Base-by-base conservation (phyloP, 2,888 invertebrate species). In the Agrotis puta region DNA sequence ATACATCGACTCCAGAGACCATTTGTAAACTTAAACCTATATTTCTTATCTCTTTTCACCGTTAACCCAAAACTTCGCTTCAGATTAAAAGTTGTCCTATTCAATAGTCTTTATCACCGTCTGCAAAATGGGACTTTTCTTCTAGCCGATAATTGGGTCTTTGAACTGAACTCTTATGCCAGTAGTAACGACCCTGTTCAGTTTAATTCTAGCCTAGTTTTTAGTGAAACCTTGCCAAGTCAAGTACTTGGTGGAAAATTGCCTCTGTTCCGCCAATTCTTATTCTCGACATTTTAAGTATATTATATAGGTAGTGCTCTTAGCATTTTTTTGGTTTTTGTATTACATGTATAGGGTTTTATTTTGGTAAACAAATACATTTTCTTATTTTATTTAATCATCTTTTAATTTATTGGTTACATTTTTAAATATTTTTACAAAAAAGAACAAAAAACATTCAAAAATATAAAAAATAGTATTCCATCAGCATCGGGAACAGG, bases 241-340 rank as follows among this genome's bases (percentile, higher is more conserved):
- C 4, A 50, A 62, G 56, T 65, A 65, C 64, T 64, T 66, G 22
- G 58, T 50, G 18, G 43, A 47, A 71, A 83, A 84, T 82, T 78
- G 76, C 57, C 59, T 80, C 27, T 33, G 43, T 57, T 39, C 63
- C 80, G 79, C 74, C 80, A 81, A 79, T 58, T 75, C 53, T 62
- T 56, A 13, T 59, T 50, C 39, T 63, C 9, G 20, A 11, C 45
- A 20, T 5, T 5, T 33, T 24, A 39, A 3, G 39, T 43, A 14
- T 2, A 2, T 48, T 7, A 27, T n/a, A 4, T 27, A 33, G n/a
- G n/a, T n/a, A 13, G 13, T n/a, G 27, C n/a, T 27, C n/a, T 6
- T 24, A 24, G 24, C 13, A n/a, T 56, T 13, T 27, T 22, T 13
- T 16, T 24, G 2, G 39, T 2, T 39, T 39, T 1, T 1, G 11